A percentile compares a stretch with the other conserved stretches of the same genome.
Evolutionary conservation across 2,888 invertebrate genomes (phyloP).

Genomic region (Lamellibrachia satsuma): DNA sequence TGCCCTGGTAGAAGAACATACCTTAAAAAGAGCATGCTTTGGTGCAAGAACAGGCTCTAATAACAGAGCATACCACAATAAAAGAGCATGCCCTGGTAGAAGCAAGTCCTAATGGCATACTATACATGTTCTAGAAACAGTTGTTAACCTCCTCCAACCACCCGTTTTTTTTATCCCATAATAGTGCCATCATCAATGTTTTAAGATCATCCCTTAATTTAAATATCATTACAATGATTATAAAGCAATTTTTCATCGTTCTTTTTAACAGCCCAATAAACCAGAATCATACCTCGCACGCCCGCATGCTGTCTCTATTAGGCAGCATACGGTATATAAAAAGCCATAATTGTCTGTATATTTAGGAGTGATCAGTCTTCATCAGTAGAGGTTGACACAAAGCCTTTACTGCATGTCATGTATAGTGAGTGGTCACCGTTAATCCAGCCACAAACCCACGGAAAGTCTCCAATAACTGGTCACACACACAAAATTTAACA

Average conservation of each 20-base stretch:
- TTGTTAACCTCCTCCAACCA: no score
- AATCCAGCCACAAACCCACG: background rate
- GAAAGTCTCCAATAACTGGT: background rate
- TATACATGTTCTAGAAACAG: no score
- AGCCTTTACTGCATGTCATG: background rate
- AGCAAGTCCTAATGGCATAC: no score
- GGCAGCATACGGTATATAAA: background rate
- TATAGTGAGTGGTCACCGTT: background rate
- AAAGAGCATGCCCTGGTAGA: no score
- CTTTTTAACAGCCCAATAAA: background rate
- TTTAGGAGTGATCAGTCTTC: background rate
- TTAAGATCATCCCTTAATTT: no score
- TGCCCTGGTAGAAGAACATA: no score
- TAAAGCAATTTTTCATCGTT: background rate
- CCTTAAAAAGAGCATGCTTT: no score
- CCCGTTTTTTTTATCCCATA: no score
- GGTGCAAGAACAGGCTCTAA: no score
- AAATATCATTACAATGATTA: no score
- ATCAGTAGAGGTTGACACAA: background rate
- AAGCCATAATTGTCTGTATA: background rate
- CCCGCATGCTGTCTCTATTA: background rate
- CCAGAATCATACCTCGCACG: background rate
- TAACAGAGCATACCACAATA: no score
- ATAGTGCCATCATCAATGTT: no score
- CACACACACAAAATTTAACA: background rate